A percentile compares a stretch with the other conserved stretches of the same genome.
These are phyloP conservation scores for Tylochromis polylepis DNA, from an alignment of 2,113 vertebrate species.

Conservation along the genomic window DNA sequence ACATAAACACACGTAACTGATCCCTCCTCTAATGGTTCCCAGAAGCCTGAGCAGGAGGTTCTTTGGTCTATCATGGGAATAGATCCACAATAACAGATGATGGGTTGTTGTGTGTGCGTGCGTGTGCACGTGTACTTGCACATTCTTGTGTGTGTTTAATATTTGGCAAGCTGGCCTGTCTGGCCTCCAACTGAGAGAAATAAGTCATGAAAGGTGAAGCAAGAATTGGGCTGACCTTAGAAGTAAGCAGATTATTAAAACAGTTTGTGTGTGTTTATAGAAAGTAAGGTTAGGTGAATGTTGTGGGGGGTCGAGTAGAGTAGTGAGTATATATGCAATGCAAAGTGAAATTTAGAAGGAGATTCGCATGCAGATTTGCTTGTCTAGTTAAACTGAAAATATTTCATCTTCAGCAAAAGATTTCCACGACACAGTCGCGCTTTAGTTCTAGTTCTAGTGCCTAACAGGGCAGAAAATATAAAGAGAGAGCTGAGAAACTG, in stretches of 20 bases:
- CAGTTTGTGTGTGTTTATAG: slow-evolving; percentile 23
- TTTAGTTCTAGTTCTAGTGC: not conserved
- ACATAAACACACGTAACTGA: slow-evolving; percentile 61
- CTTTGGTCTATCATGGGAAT: slow-evolving; percentile 71
- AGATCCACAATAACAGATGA: slow-evolving; percentile 68
- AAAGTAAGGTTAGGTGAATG: not conserved
- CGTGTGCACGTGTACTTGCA: not conserved
- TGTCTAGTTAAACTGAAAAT: not conserved
- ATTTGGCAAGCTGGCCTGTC: slow-evolving; percentile 51
- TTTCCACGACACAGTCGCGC: not conserved
- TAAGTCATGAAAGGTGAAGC: slow-evolving; percentile 60
- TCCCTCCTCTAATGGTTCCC: slow-evolving; percentile 68
- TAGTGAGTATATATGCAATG: not conserved
- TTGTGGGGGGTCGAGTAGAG: not conserved
- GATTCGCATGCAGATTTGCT: not conserved
- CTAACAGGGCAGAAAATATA: not conserved
- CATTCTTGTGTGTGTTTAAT: slow-evolving; percentile 12
- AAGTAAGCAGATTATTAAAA: slow-evolving; percentile 22
- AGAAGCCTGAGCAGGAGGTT: slow-evolving; percentile 60
- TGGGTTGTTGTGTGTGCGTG: slow-evolving; percentile 11
- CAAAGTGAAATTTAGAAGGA: not conserved
- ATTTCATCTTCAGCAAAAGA: not conserved
- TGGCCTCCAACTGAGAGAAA: slow-evolving; percentile 45
- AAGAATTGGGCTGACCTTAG: slow-evolving; percentile 30
- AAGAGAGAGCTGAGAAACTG: not conserved